Percentiles rank a stretch among this genome's conserved stretches.
These are phyloP conservation scores for Sinhomidia bicolor DNA, from an alignment of 2,888 invertebrate genomes.

Conservation along the genomic window DNA sequence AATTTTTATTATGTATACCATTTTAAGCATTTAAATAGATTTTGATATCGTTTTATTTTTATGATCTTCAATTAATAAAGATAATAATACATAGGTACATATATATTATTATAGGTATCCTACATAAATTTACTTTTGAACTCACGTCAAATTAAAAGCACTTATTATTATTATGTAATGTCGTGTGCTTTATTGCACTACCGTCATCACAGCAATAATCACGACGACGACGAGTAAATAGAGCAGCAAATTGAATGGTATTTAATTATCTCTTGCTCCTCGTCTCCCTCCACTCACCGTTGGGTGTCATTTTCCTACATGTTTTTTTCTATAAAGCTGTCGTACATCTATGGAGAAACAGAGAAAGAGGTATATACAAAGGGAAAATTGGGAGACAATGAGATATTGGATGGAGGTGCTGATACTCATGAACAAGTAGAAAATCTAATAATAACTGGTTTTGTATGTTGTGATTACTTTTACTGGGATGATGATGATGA, in stretches of 20 bases:
- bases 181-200: not conserved
- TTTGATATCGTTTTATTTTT: too few species aligned
- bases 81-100: not conserved
- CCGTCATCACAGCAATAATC: not conserved
- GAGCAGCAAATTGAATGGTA: constrained; percentile 5
- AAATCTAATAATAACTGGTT: constrained; percentile 48
- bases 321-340: not conserved
- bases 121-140: too few species aligned
- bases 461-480: constrained; percentile 18
- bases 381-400: constrained; percentile 10
- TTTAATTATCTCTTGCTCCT: not conserved
- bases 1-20: too few species aligned
- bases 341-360: not conserved
- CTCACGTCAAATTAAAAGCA: too few species aligned
- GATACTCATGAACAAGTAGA: not conserved
- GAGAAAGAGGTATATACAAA: not conserved
- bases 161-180: too few species aligned
- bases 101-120: too few species aligned
- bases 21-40: too few species aligned
- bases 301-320: not conserved
- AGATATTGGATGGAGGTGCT: not conserved
- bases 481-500: constrained; percentile 12
- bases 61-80: too few species aligned
- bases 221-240: constrained; percentile 19
- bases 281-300: not conserved